phyloP scores from a whole-genome alignment of 2,797 vertebrate genomes.

The Trachurus trachurus region DNA sequence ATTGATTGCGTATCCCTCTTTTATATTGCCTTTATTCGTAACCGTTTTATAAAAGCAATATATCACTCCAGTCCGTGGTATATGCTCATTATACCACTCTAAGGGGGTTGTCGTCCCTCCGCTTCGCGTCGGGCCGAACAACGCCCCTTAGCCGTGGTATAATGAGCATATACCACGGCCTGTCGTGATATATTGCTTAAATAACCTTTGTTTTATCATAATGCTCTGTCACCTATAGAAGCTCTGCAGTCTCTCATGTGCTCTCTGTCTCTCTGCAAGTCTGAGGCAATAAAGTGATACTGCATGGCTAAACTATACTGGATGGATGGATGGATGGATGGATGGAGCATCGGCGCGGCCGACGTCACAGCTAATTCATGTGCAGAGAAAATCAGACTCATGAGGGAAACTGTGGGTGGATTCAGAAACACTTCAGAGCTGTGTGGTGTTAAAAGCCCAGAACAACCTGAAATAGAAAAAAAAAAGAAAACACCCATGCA shows the following conservation, averaged over 20 bases:
- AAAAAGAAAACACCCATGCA: conserved; percentile 1
- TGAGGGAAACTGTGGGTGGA: conserved; percentile 64
- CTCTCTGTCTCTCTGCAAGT: conserved; percentile 10
- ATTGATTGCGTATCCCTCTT: too few species aligned
- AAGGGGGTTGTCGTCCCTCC: too few species aligned
- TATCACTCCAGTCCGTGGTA: too few species aligned
- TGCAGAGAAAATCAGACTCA: conserved; percentile 53
- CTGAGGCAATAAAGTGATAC: conserved; percentile 30
- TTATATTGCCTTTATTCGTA: too few species aligned
- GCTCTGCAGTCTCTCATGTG: neutral
- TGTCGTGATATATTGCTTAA: too few species aligned
- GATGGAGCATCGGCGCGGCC: conserved; percentile 19
- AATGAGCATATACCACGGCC: too few species aligned
- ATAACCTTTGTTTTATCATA: neutral
- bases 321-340: conserved; percentile 16
- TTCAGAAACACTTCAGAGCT: conserved; percentile 61
- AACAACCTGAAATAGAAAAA: conserved; percentile 50
- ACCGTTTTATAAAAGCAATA: too few species aligned
- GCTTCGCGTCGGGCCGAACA: too few species aligned
- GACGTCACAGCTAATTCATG: conserved; percentile 61
- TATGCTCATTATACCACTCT: too few species aligned
- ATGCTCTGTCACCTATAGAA: conserved; percentile 5
- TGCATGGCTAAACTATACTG: conserved; percentile 37
- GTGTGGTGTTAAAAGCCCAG: conserved; percentile 37
- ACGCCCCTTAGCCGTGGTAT: too few species aligned